Percentiles rank a stretch among this genome's conserved stretches.
phyloP scores from a whole-genome alignment of 2,113 vertebrate genomes.

The Tragelaphus scriptus region DNA sequence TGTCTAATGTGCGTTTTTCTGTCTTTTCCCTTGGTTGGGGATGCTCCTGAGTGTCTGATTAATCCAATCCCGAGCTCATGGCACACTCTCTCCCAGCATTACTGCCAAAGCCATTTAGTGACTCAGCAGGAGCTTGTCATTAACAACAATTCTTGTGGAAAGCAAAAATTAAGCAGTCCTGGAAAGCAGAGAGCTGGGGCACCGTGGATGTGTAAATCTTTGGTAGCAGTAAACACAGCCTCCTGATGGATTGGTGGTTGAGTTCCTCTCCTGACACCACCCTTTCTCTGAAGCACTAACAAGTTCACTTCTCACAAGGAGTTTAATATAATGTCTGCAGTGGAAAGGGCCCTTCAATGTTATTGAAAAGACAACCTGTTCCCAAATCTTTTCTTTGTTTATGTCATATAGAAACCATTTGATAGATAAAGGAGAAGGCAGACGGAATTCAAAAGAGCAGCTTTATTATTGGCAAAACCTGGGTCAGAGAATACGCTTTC shows the following conservation, averaged over 20 bases:
- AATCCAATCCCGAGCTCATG: not conserved
- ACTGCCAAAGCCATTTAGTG: constrained; percentile 22
- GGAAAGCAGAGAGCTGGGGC: not conserved
- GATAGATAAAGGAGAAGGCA: not conserved
- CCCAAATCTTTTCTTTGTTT: constrained; percentile 19
- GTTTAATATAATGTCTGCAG: not conserved
- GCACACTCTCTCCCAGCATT: not conserved
- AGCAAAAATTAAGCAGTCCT: constrained; percentile 43
- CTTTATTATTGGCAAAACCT: not conserved
- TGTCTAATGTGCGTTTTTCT: not conserved
- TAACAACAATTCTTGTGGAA: constrained; percentile 33
- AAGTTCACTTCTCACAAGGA: not conserved
- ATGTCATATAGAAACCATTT: constrained; percentile 6
- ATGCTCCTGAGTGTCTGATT: not conserved
- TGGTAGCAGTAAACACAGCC: not conserved
- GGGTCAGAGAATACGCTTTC: not conserved
- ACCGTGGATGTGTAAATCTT: not conserved
- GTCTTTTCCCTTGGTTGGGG: not conserved
- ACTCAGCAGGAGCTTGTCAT: constrained; percentile 49
- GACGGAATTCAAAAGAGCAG: constrained; percentile 26
- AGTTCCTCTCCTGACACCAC: not conserved
- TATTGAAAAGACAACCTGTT: constrained; percentile 10
- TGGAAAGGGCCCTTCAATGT: not conserved
- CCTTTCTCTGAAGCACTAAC: not conserved
- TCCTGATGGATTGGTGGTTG: not conserved